phyloP scores from a whole-genome alignment of 1,140 invertebrate genomes.

The Drosophila dunni region DNA sequence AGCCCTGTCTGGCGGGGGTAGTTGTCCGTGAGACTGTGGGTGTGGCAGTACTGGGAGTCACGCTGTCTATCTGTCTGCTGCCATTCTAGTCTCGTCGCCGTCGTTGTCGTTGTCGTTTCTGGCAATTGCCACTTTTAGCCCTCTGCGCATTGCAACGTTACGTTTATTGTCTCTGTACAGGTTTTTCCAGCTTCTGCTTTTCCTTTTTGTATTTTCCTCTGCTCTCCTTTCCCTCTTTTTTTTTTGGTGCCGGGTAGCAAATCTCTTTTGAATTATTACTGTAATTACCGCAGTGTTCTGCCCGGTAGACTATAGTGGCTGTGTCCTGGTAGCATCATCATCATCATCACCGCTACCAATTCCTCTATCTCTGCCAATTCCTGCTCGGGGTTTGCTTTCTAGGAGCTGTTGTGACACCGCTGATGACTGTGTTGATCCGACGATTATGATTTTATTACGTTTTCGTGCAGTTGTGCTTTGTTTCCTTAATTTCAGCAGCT shows the following conservation, averaged over 20 bases:
- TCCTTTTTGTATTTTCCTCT: constrained; percentile 31
- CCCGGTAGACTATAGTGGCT: constrained; percentile 37
- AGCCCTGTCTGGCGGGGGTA: background rate
- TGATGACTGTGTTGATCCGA: constrained; percentile 84
- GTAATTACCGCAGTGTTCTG: constrained; percentile 83
- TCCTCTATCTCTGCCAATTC: background rate
- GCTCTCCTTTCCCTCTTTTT: constrained; percentile 35
- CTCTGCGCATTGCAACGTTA: constrained; percentile 58
- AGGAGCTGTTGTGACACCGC: constrained; percentile 77
- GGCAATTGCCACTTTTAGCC: constrained; percentile 72
- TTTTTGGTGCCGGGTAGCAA: constrained; percentile 49
- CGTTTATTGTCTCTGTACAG: constrained; percentile 69
- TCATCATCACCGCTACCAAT: background rate
- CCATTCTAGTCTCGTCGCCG: constrained; percentile 29
- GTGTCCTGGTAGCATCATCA: constrained; percentile 50
- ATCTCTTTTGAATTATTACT: constrained; percentile 85
- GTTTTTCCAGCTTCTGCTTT: constrained; percentile 37
- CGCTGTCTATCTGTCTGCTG: constrained; percentile 31
- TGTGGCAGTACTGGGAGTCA: constrained; percentile 29
- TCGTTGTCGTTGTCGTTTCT: constrained; percentile 13
- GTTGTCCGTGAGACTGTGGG: background rate
- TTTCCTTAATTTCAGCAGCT: constrained; percentile 74
- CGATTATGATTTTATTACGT: constrained; percentile 84
- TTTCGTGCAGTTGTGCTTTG: constrained; percentile 81
- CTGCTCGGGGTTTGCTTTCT: background rate